A percentile compares a stretch with the other conserved stretches of the same genome.
Conservation (phyloP, 2,113 vertebrate genomes). For the Proterorhinus semilunaris region DNA sequence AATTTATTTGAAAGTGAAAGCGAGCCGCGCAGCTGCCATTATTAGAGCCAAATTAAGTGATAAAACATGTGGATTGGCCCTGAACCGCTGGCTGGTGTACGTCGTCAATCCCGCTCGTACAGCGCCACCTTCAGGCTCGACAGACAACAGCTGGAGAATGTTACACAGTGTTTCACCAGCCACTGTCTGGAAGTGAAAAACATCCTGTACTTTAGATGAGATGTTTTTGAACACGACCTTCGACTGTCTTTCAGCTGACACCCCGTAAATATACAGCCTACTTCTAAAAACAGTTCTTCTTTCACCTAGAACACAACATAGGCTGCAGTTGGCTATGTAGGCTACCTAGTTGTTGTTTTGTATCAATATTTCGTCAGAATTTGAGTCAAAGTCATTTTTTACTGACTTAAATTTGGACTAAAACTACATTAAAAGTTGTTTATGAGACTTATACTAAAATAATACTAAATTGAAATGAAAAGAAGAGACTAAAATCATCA, state of each 20-base stretch:
- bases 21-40: not conserved
- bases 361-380: too few relatives aligned
- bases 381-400: too few relatives aligned
- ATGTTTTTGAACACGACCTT: constrained; percentile 3
- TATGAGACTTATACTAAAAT: too few relatives aligned
- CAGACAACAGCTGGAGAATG: not conserved
- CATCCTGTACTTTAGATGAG: not conserved
- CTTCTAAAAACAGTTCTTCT: too few relatives aligned
- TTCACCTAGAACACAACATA: too few relatives aligned
- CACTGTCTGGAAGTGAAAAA: constrained; percentile 11
- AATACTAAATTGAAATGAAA: too few relatives aligned
- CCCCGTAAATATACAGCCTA: too few relatives aligned
- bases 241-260: not conserved
- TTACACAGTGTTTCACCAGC: constrained; percentile 63
- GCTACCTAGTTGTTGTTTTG: too few relatives aligned
- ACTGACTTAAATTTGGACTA: too few relatives aligned
- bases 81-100: constrained; percentile 41
- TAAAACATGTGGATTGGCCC: constrained; percentile 38
- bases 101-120: constrained; percentile 9
- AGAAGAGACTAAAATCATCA: too few relatives aligned
- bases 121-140: constrained; percentile 45
- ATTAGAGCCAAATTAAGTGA: not conserved
- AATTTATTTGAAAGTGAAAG: not conserved
- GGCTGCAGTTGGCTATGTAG: too few relatives aligned
- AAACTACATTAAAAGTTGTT: too few relatives aligned